Conservation (phyloP, 1,140 invertebrate genomes). For the Psix sp. region DNA sequence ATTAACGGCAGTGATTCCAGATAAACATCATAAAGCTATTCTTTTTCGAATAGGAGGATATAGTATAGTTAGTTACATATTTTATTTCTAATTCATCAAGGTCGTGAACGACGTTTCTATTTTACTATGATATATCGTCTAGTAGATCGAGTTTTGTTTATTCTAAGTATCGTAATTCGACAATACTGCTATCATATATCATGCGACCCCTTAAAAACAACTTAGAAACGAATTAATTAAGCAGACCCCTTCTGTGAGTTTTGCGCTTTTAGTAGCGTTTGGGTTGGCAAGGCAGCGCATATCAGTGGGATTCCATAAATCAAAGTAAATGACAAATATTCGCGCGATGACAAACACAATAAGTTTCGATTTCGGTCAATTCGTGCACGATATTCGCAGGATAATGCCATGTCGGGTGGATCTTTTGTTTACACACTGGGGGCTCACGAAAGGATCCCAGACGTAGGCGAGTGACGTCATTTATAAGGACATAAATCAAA, state of each 20-base stretch:
- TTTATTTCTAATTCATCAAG: too few relatives aligned
- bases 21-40: too few relatives aligned
- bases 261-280: slow-evolving; percentile 9
- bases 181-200: slow-evolving; percentile 43
- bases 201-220: slow-evolving; percentile 50
- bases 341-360: slow-evolving; percentile 77
- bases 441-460: slow-evolving; percentile 54
- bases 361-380: slow-evolving; percentile 77
- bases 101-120: background rate
- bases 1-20: too few relatives aligned
- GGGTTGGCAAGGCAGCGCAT: slow-evolving; percentile 2
- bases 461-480: slow-evolving; percentile 76
- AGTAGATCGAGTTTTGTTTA: slow-evolving; percentile 21
- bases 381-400: slow-evolving; percentile 74
- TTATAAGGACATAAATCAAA: slow-evolving; percentile 79
- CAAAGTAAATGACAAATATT: slow-evolving; percentile 73
- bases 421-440: slow-evolving; percentile 75
- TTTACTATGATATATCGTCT: slow-evolving; percentile 20
- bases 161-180: slow-evolving; percentile 37
- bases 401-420: slow-evolving; percentile 74
- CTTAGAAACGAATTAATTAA: slow-evolving; percentile 56
- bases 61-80: background rate
- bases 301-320: slow-evolving; percentile 68
- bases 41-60: too few relatives aligned
- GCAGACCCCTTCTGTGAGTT: slow-evolving; percentile 35